A percentile compares a stretch with the other conserved stretches of the same genome.
Conservation (phyloP, 1,140 invertebrate genomes). For the Eupristina koningsbergeri region DNA sequence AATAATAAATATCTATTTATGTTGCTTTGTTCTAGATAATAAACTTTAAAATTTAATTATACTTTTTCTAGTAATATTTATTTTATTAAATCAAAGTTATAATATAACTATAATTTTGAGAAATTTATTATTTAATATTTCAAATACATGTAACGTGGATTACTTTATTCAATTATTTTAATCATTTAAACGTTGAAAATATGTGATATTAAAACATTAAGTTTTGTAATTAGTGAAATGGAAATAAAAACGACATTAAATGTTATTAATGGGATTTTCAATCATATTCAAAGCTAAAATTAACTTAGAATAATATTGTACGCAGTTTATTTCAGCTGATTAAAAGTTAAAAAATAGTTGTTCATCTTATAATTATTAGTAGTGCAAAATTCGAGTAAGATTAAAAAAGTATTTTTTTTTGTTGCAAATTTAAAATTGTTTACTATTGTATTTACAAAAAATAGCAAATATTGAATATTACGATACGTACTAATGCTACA, state of each 20-base stretch:
- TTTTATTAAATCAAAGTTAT: too few relatives aligned
- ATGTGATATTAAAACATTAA: background rate
- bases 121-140: too few relatives aligned
- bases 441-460: constrained; percentile 26
- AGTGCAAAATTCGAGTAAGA: background rate
- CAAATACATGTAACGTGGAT: background rate
- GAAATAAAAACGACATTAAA: too few relatives aligned
- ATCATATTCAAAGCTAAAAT: background rate
- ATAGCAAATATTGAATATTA: constrained; percentile 20
- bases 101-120: too few relatives aligned
- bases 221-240: too few relatives aligned
- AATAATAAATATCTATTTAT: too few relatives aligned
- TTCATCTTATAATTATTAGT: background rate
- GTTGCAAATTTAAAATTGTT: background rate
- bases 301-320: background rate
- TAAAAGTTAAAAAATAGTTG: background rate
- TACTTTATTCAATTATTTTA: background rate
- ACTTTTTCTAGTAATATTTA: too few relatives aligned
- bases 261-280: too few relatives aligned
- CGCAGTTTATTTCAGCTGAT: background rate
- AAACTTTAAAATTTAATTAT: too few relatives aligned
- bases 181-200: background rate
- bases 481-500: constrained; percentile 3
- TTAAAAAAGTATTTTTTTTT: background rate
- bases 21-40: too few relatives aligned